phyloP scores from a whole-genome alignment of 2,113 vertebrate species.

The Cyanoramphus novaezelandiae region DNA sequence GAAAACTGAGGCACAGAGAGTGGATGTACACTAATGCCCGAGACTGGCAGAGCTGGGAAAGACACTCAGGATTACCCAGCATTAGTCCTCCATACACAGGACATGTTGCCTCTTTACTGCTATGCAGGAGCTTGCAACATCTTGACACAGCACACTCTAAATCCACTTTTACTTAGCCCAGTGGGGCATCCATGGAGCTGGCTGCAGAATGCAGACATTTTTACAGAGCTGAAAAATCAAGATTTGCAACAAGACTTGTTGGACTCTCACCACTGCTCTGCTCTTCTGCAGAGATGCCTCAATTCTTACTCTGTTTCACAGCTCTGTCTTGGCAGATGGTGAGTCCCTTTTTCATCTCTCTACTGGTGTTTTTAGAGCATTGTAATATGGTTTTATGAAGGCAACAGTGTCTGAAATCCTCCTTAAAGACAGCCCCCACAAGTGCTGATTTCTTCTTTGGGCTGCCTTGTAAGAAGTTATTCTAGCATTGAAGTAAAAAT shows the following conservation, averaged over 20 bases:
- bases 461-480: neutral
- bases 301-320: neutral
- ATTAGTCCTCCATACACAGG: neutral
- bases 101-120: neutral
- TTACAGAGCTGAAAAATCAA: neutral
- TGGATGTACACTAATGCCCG: neutral
- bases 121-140: neutral
- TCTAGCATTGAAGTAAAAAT: neutral
- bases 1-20: neutral
- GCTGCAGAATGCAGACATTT: neutral
- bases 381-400: neutral
- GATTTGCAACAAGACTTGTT: neutral
- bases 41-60: neutral
- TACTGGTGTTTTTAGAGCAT: neutral
- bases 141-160: neutral
- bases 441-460: neutral
- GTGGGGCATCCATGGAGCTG: neutral
- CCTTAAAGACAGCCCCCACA: neutral
- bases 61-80: neutral
- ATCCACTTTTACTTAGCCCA: neutral
- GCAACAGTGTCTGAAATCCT: neutral
- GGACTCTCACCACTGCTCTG: neutral
- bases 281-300: neutral
- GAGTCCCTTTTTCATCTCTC: neutral
- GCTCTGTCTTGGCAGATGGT: neutral